Evolutionary conservation across 2,888 invertebrate species (phyloP).

Genomic region (Pyrgus malvae): DNA sequence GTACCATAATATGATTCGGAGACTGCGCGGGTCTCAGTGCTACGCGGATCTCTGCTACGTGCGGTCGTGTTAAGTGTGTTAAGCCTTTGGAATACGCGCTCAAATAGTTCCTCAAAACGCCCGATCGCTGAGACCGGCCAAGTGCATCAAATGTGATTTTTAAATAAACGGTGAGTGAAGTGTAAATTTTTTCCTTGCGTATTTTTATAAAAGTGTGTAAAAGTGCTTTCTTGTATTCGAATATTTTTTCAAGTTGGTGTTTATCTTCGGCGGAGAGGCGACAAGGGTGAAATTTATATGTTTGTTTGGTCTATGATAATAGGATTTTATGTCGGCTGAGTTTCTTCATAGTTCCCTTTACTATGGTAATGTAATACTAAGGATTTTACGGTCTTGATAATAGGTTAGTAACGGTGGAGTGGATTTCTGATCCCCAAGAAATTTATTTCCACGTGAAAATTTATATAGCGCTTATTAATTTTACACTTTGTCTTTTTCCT

Average conservation of each 20-base stretch:
- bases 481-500: no score
- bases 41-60: constrained; percentile 47
- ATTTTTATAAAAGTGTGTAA: constrained; percentile 31
- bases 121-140: constrained; percentile 36
- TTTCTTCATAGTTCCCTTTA: constrained; percentile 11
- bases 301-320: constrained; percentile 31
- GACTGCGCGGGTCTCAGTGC: constrained; percentile 73
- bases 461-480: background rate
- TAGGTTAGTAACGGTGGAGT: background rate
- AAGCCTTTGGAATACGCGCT: constrained; percentile 40
- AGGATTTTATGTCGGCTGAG: constrained; percentile 11
- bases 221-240: constrained; percentile 17
- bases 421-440: background rate
- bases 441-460: background rate
- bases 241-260: constrained; percentile 30
- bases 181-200: constrained; percentile 37
- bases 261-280: constrained; percentile 29
- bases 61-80: constrained; percentile 44
- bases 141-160: constrained; percentile 56
- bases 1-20: constrained; percentile 57
- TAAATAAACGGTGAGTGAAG: constrained; percentile 56
- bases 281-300: constrained; percentile 36
- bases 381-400: background rate
- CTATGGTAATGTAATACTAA: constrained; percentile 8
- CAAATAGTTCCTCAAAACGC: constrained; percentile 38